Conservation (phyloP, 2,113 vertebrate genomes). For the Bostrychus sinensis region DNA sequence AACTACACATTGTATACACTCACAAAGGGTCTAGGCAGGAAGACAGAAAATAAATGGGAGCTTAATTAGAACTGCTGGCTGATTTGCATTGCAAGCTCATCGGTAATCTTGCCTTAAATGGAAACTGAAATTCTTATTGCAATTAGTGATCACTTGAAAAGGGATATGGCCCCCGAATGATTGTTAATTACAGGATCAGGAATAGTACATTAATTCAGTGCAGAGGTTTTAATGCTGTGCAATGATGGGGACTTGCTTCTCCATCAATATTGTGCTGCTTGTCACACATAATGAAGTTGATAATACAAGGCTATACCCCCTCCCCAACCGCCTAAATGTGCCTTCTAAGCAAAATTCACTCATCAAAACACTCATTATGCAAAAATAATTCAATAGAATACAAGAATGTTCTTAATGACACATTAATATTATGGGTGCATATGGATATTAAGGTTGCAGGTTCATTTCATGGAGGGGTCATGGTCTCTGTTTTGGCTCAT, state of each 20-base stretch:
- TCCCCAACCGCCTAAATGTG: slow-evolving; percentile 52
- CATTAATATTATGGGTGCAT: slow-evolving; percentile 46
- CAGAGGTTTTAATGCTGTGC: slow-evolving; percentile 67
- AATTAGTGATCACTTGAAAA: slow-evolving; percentile 79
- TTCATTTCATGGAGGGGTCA: slow-evolving; percentile 30
- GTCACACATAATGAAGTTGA: slow-evolving; percentile 71
- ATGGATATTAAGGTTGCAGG: slow-evolving; percentile 23
- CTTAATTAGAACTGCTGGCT: slow-evolving; percentile 74
- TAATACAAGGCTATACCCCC: slow-evolving; percentile 42
- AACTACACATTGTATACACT: slow-evolving; percentile 60
- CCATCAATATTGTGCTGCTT: slow-evolving; percentile 71
- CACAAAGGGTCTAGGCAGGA: slow-evolving; percentile 59
- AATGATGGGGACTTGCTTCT: slow-evolving; percentile 60
- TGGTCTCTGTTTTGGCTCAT: slow-evolving; percentile 34
- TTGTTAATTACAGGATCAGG: slow-evolving; percentile 77
- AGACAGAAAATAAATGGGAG: slow-evolving; percentile 55
- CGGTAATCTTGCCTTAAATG: slow-evolving; percentile 71
- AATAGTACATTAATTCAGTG: slow-evolving; percentile 72
- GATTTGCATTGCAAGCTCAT: slow-evolving; percentile 73
- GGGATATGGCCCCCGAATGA: slow-evolving; percentile 71
- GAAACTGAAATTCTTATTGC: slow-evolving; percentile 76
- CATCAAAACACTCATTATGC: slow-evolving; percentile 69
- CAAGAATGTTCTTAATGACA: slow-evolving; percentile 58
- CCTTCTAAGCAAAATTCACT: slow-evolving; percentile 61
- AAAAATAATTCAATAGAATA: slow-evolving; percentile 66